Conservation (phyloP, 64 coral and sea anemone genomes). For the Montipora sp. region DNA sequence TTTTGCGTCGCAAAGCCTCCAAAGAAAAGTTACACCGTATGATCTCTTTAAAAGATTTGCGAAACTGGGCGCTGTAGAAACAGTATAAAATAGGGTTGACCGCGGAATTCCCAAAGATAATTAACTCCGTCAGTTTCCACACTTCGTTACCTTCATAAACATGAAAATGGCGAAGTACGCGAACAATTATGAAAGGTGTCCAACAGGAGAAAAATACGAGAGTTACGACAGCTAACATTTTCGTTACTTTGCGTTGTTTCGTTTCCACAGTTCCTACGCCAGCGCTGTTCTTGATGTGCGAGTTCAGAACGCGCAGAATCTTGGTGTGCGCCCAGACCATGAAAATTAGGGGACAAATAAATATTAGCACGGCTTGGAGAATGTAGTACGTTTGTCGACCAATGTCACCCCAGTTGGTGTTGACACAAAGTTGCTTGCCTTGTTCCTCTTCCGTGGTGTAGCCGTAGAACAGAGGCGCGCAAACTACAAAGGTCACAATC, state of each 20-base stretch:
- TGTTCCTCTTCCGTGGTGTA: conserved; percentile 51
- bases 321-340: conserved; percentile 90
- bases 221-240: conserved; percentile 91
- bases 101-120: conserved; percentile 84
- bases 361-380: conserved; percentile 75
- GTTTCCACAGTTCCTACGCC: conserved; percentile 21
- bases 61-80: conserved; percentile 85
- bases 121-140: conserved; percentile 80
- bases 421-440: conserved; percentile 57
- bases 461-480: conserved; percentile 77
- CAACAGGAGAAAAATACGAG: conserved; percentile 82
- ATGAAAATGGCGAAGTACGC: conserved; percentile 67
- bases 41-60: conserved; percentile 83
- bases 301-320: conserved; percentile 69
- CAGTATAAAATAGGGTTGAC: conserved; percentile 87
- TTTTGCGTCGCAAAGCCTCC: not conserved
- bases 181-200: conserved; percentile 77
- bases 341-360: conserved; percentile 69
- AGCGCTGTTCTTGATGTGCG: conserved; percentile 43
- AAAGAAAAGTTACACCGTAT: conserved; percentile 67
- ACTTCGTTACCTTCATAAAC: conserved; percentile 63
- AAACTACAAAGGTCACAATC: conserved; percentile 67
- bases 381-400: conserved; percentile 81
- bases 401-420: conserved; percentile 74
- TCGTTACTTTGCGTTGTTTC: conserved; percentile 85